phyloP scores from a whole-genome alignment of 2,113 vertebrate genomes.

The Cynoglossus semilaevis region DNA sequence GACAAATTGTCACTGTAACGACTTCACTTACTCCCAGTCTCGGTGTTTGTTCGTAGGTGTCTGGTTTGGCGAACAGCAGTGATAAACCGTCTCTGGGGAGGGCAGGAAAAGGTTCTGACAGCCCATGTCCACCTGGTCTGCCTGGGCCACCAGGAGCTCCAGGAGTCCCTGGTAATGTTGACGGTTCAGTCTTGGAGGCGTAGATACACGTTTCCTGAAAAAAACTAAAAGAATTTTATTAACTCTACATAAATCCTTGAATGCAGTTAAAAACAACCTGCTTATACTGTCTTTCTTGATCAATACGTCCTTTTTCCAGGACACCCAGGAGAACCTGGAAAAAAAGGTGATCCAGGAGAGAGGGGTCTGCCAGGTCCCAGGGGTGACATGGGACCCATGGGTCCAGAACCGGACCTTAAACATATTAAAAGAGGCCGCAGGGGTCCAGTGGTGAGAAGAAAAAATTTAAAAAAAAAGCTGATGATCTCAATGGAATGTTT shows the following conservation, averaged over 20 bases:
- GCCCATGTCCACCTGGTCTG: slow-evolving; percentile 44
- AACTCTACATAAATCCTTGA: too few relatives aligned
- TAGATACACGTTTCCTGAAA: neutral
- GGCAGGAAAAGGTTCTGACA: slow-evolving; percentile 63
- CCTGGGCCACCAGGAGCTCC: slow-evolving; percentile 69
- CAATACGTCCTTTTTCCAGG: slow-evolving; percentile 41
- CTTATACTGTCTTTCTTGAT: neutral
- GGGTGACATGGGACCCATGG: slow-evolving; percentile 78
- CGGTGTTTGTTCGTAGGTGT: slow-evolving; percentile 52
- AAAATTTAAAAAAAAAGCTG: neutral
- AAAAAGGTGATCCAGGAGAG: slow-evolving; percentile 64
- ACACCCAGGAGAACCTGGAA: slow-evolving; percentile 70
- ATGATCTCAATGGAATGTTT: too few relatives aligned
- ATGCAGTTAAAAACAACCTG: neutral
- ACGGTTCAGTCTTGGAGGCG: neutral
- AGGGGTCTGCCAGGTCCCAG: slow-evolving; percentile 66
- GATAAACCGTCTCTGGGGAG: slow-evolving; percentile 64
- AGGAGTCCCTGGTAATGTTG: slow-evolving; percentile 71
- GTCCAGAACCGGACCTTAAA: slow-evolving; percentile 73
- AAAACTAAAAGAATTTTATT: neutral
- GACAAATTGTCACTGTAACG: too few relatives aligned
- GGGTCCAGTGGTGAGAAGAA: slow-evolving; percentile 73
- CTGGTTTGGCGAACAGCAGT: slow-evolving; percentile 70
- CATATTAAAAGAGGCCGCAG: slow-evolving; percentile 77
- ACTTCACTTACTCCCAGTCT: too few relatives aligned